A percentile compares a stretch with the other conserved stretches of the same genome.
Evolutionary conservation across 2,113 vertebrate genomes (phyloP).

Genomic region (Corythornis cristatus): DNA sequence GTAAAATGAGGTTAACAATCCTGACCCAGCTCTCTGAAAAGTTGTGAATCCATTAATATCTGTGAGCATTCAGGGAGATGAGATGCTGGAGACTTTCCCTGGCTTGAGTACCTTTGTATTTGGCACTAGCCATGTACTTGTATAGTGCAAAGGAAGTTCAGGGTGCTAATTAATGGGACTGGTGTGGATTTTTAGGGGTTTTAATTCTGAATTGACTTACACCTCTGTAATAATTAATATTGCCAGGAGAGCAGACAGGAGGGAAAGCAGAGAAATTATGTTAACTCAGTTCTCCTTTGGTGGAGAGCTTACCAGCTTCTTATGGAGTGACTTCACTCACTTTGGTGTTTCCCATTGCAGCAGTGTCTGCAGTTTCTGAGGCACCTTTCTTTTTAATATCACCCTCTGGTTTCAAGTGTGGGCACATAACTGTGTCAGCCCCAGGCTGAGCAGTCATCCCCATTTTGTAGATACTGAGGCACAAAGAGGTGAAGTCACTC

Average conservation of each 20-base stretch:
- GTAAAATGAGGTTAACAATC: slow-evolving; percentile 20
- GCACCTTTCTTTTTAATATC: not conserved
- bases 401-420: not conserved
- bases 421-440: not conserved
- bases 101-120: not conserved
- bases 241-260: not conserved
- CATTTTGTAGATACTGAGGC: not conserved
- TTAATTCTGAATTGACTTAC: slow-evolving; percentile 2
- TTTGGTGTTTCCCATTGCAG: not conserved
- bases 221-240: slow-evolving; percentile 28
- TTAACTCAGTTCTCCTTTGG: not conserved
- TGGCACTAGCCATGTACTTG: not conserved
- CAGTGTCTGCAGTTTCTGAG: not conserved
- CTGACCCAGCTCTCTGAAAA: not conserved
- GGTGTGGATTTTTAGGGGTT: not conserved
- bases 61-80: not conserved
- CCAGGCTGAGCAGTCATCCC: not conserved
- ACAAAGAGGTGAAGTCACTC: not conserved
- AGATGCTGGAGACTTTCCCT: not conserved
- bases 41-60: not conserved
- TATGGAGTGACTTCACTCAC: not conserved
- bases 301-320: not conserved
- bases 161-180: slow-evolving; percentile 4
- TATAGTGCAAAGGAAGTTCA: not conserved
- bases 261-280: not conserved